Conservation (phyloP, 2,113 vertebrate species). For the Serilophus lunatus region DNA sequence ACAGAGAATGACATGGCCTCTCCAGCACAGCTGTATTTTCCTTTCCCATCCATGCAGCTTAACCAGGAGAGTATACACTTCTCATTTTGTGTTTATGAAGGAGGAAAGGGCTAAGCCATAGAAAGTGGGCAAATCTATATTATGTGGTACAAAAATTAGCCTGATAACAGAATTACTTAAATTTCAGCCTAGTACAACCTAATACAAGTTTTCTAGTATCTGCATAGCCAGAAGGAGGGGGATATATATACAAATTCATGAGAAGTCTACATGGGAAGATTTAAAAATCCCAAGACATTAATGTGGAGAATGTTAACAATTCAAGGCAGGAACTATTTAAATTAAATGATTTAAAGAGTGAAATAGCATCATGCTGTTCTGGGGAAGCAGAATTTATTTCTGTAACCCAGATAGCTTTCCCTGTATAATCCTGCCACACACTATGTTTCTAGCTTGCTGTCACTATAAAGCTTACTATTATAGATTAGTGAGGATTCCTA, state of each 20-base stretch:
- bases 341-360: neutral
- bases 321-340: conserved; percentile 5
- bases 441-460: neutral
- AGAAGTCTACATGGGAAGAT: neutral
- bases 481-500: conserved; percentile 12
- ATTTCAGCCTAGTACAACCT: neutral
- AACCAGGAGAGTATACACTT: neutral
- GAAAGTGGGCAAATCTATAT: neutral
- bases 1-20: neutral
- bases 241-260: neutral
- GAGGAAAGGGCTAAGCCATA: neutral
- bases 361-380: neutral
- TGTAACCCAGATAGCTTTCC: conserved; percentile 16
- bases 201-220: neutral
- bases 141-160: neutral
- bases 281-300: neutral
- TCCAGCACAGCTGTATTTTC: neutral
- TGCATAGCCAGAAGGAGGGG: neutral
- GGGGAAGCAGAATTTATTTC: conserved; percentile 25
- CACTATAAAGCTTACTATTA: conserved; percentile 21
- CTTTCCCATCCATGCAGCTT: neutral
- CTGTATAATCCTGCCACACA: neutral
- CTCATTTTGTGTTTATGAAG: neutral
- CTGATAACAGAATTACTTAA: neutral
- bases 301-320: neutral